Evolutionary conservation across 2,113 vertebrate species (phyloP), one percentile per base, ranked within the genome.

Genomic region (Apaloderma vittatum): DNA sequence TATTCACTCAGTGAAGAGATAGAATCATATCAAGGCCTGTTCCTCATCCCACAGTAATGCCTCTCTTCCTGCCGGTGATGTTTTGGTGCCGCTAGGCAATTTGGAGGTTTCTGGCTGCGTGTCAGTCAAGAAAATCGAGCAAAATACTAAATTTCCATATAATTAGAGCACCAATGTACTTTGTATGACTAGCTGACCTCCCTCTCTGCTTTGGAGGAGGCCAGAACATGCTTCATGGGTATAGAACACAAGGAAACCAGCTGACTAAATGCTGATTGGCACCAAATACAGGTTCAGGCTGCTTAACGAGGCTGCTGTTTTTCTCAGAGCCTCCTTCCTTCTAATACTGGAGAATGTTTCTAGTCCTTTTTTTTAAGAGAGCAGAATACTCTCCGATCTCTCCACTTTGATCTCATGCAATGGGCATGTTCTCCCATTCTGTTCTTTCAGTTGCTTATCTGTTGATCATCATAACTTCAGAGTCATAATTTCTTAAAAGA

Each of bases 401-500:
- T 58, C 14, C 12, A 13, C 0, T 0, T 70, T 83, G 40, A 21
- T 83, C 1, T 66, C 29, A 36, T 32, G 63, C 59, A 74, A 17
- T 46, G 32, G 24, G 32, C 20, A 4, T 71, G 36, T 62, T 94
- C 30, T 83, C n/a, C 27, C 14, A 6, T 68, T 88, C 27, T 94
- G 27, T 70, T 10, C 32, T 83, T 88, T 58, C 36, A 40, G 11
- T 36, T 86, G 30, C 70, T 76, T 58, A 24, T 46, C 78, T 83
- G 55, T 34, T 59, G 36, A 19, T 80, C 75, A 46, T 76, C 7
- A 6, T 73, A 67, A 86, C 24, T 90, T 88, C 51, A 70, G 32
- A 71, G 51, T 59, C 49, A 40, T 77, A 10, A 77, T 77, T 68
- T 58, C 48, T 72, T 72, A 52, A 34, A 80, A 75, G 51, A 83